These are phyloP conservation scores for Peribatodes rhomboidaria DNA, from an alignment of 2,888 invertebrate species.

Conservation along the genomic window DNA sequence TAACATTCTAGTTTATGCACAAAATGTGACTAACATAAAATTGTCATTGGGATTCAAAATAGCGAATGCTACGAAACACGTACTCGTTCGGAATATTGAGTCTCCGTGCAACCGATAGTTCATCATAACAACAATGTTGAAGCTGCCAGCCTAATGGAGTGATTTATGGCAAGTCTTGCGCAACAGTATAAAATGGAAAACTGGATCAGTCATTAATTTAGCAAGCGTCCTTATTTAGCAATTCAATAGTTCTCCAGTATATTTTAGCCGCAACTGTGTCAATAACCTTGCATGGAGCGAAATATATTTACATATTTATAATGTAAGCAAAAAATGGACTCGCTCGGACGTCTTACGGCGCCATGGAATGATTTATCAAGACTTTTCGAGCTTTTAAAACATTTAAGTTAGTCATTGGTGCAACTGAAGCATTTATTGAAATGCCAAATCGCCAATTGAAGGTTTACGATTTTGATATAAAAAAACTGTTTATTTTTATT, in stretches of 20 bases:
- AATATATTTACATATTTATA: conserved; percentile 77
- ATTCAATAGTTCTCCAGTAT: conserved; percentile 68
- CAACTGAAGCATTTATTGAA: conserved; percentile 44
- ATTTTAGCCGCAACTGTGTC: conserved; percentile 75
- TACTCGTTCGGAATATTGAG: conserved; percentile 63
- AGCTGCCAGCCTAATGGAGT: conserved; percentile 49
- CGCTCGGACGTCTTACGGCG: conserved; percentile 52
- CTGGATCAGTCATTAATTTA: conserved; percentile 72
- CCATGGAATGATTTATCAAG: conserved; percentile 60
- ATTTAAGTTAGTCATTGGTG: conserved; percentile 47
- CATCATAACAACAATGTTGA: conserved; percentile 54
- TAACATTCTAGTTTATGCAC: conserved; percentile 55
- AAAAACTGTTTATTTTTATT: conserved; percentile 48
- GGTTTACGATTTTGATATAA: conserved; percentile 50
- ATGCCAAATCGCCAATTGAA: conserved; percentile 46
- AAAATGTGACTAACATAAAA: conserved; percentile 57
- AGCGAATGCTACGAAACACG: conserved; percentile 53
- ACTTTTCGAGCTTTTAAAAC: conserved; percentile 33
- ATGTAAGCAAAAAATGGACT: conserved; percentile 65
- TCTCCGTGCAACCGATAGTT: conserved; percentile 43
- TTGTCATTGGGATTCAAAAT: conserved; percentile 66
- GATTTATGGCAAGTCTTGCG: conserved; percentile 64
- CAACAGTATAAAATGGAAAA: conserved; percentile 62
- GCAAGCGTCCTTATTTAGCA: conserved; percentile 72
- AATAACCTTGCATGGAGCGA: conserved; percentile 78